These are phyloP conservation scores for roundworm (Caenorhabditis elegans) DNA, from an alignment of 1,140 invertebrate genomes.

Conservation along the genomic window DNA sequence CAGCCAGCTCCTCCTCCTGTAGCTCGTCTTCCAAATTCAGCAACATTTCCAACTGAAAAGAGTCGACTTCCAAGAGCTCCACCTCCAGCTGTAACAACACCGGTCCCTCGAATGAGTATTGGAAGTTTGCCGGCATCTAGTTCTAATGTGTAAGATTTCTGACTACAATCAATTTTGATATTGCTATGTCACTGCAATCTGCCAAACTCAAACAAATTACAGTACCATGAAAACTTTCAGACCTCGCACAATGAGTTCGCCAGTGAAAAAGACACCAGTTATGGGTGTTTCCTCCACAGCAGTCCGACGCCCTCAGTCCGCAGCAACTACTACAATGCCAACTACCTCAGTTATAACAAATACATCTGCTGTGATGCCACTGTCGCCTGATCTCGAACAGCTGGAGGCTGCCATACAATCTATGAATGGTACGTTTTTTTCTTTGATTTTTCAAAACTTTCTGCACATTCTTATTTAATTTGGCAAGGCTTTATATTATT, in stretches of 20 bases:
- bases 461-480: neutral
- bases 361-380: neutral
- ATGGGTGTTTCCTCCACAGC: conserved; percentile 5
- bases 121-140: neutral
- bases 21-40: neutral
- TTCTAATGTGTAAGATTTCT: neutral
- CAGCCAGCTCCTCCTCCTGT: neutral
- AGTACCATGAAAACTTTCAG: neutral
- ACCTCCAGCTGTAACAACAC: neutral
- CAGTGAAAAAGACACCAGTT: conserved; percentile 5
- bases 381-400: neutral
- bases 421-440: neutral
- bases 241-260: conserved; percentile 4
- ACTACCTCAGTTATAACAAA: conserved; percentile 1
- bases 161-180: no score
- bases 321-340: neutral
- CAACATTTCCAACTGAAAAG: conserved; percentile 1
- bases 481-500: neutral
- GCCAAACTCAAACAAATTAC: neutral
- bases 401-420: neutral
- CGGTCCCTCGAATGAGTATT: neutral
- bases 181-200: no score
- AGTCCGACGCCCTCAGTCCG: neutral
- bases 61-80: conserved; percentile 14
- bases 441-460: neutral